Conservation (phyloP, 2,797 vertebrate species). For the Heterohyrax brucei region DNA sequence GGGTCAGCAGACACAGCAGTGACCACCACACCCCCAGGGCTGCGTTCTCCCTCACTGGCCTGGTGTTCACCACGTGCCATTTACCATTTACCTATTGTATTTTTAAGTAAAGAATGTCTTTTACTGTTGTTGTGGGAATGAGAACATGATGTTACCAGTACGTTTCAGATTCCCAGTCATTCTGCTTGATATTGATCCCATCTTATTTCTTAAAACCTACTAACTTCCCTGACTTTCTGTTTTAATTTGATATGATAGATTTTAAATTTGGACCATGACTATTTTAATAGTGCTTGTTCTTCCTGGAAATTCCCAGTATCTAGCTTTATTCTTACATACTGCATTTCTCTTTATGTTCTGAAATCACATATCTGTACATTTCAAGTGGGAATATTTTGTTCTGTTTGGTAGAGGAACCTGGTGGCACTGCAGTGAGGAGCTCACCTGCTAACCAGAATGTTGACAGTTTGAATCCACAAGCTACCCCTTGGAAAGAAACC, state of each 20-base stretch:
- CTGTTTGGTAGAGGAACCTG: background rate
- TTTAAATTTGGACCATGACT: background rate
- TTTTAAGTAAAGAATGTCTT: background rate
- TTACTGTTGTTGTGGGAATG: background rate
- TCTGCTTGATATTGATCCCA: background rate
- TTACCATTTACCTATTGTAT: background rate
- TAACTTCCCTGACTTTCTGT: background rate
- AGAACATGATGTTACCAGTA: background rate
- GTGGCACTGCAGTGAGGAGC: too few relatives aligned
- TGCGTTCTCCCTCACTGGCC: background rate
- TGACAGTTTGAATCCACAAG: too few relatives aligned
- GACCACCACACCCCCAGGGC: too few relatives aligned
- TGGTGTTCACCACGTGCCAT: background rate
- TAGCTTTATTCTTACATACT: background rate
- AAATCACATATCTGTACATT: background rate
- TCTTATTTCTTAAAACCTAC: background rate
- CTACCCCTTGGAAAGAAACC: too few relatives aligned
- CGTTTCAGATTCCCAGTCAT: background rate
- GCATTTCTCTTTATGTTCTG: background rate
- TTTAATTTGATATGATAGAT: background rate
- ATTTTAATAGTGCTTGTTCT: background rate
- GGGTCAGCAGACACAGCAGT: too few relatives aligned
- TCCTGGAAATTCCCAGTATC: background rate
- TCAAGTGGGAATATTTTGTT: background rate
- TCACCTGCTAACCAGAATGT: too few relatives aligned